A percentile compares a stretch with the other conserved stretches of the same genome.
Evolutionary conservation across 2,113 vertebrate species (phyloP).

Genomic region (Crocuta crocuta): DNA sequence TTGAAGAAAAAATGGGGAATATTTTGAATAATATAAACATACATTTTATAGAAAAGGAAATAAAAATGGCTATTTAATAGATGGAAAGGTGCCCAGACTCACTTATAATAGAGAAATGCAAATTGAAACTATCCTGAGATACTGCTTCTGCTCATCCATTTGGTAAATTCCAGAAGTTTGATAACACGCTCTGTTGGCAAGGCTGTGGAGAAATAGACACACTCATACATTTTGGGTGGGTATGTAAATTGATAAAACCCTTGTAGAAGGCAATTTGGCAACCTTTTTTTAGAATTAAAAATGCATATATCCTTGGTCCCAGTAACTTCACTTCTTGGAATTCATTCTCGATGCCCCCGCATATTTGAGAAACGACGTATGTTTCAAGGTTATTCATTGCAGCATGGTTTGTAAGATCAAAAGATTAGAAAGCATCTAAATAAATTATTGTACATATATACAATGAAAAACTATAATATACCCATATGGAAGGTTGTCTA

Average conservation of each 20-base stretch:
- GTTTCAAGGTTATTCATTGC: not conserved
- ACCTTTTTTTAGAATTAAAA: constrained; percentile 64
- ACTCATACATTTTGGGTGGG: not conserved
- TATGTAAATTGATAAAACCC: constrained; percentile 22
- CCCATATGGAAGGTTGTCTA: not conserved
- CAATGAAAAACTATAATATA: constrained; percentile 3
- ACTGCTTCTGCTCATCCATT: not conserved
- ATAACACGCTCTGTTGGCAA: not conserved
- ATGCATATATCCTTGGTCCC: constrained; percentile 1
- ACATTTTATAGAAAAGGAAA: not conserved
- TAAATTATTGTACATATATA: constrained; percentile 8
- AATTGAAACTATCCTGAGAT: constrained; percentile 5
- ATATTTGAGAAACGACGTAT: not conserved
- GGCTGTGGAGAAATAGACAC: not conserved
- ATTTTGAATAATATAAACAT: not conserved
- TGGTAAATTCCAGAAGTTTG: constrained; percentile 5
- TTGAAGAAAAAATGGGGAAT: constrained; percentile 9
- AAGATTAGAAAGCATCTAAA: constrained; percentile 30
- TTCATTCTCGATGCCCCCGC: not conserved
- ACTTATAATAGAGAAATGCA: constrained; percentile 52
- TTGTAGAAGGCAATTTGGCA: constrained; percentile 39
- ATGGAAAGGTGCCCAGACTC: not conserved
- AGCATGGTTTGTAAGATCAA: constrained; percentile 1
- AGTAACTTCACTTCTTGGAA: constrained; percentile 51
- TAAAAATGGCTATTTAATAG: constrained; percentile 35